A percentile compares a stretch with the other conserved stretches of the same genome.
These are phyloP conservation scores for Drosophila punjabiensis DNA, from an alignment of 1,140 invertebrate species.

Conservation along the genomic window DNA sequence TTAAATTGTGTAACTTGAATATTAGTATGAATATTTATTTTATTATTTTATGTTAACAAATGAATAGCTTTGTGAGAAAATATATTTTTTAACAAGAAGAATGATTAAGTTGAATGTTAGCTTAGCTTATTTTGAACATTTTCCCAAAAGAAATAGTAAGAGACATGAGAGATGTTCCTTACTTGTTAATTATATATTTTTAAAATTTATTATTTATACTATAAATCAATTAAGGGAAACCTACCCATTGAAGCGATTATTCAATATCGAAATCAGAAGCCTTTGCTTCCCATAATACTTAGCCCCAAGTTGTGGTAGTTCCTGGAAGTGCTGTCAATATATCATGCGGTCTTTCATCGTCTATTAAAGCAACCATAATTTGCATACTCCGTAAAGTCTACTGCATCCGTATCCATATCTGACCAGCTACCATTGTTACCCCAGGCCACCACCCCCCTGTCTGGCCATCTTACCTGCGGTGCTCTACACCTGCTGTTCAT, in stretches of 20 bases:
- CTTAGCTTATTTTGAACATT: not conserved
- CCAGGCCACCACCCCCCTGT: no score
- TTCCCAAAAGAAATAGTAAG: not conserved
- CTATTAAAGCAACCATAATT: conserved; percentile 27
- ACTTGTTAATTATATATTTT: not conserved
- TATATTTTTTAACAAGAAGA: not conserved
- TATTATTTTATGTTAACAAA: not conserved
- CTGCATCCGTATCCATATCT: conserved; percentile 19
- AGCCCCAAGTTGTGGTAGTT: not conserved
- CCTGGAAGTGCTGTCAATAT: conserved; percentile 19
- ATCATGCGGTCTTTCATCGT: conserved; percentile 21
- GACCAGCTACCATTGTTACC: conserved; percentile 5
- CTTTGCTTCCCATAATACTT: not conserved
- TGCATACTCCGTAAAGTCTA: conserved; percentile 21
- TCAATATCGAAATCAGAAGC: not conserved
- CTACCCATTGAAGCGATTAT: no score
- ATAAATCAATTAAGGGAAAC: not conserved
- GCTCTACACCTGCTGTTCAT: conserved; percentile 59
- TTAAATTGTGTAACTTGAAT: conserved; percentile 3
- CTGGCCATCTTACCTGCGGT: not conserved
- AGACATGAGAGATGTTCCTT: not conserved
- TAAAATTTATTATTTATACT: no score
- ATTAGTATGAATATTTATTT: conserved; percentile 3
- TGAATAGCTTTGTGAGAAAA: not conserved
- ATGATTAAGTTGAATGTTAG: not conserved